These are phyloP conservation scores for Tethya wilhelma DNA, from an alignment of 37 sponge, comb jelly and placozoan genomes.

Conservation along the genomic window DNA sequence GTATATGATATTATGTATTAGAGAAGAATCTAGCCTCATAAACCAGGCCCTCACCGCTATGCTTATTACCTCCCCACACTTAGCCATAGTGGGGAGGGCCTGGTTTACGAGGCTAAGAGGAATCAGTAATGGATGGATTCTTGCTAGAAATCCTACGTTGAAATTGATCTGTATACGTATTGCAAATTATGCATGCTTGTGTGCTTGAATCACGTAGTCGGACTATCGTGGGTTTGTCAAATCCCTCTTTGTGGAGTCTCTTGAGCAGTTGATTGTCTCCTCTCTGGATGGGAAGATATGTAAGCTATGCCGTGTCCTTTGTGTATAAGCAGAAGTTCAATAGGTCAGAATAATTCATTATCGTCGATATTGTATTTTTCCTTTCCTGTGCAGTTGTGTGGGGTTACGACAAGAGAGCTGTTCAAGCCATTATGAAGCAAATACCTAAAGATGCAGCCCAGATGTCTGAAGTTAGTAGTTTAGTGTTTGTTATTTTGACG, in stretches of 20 bases:
- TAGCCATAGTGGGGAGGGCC: no score
- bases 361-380: background rate
- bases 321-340: background rate
- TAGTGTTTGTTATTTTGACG: background rate
- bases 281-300: slow-evolving; percentile 79
- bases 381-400: slow-evolving; percentile 62
- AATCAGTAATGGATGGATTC: no score
- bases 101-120: no score
- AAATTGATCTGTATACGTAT: background rate
- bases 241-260: slow-evolving; percentile 66
- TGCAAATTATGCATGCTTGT: background rate
- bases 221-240: slow-evolving; percentile 45
- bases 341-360: background rate
- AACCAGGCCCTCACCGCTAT: no score
- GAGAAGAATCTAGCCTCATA: no score
- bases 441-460: background rate
- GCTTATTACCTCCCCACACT: no score
- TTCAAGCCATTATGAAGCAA: slow-evolving; percentile 24
- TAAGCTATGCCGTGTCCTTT: slow-evolving; percentile 51
- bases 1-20: no score
- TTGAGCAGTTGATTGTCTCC: slow-evolving; percentile 59
- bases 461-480: background rate
- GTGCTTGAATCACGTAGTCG: slow-evolving; percentile 8
- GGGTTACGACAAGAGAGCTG: slow-evolving; percentile 72
- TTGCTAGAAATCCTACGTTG: background rate